Base-by-base conservation (phyloP, 2,113 vertebrate species). In the Ciconia maguari region DNA sequence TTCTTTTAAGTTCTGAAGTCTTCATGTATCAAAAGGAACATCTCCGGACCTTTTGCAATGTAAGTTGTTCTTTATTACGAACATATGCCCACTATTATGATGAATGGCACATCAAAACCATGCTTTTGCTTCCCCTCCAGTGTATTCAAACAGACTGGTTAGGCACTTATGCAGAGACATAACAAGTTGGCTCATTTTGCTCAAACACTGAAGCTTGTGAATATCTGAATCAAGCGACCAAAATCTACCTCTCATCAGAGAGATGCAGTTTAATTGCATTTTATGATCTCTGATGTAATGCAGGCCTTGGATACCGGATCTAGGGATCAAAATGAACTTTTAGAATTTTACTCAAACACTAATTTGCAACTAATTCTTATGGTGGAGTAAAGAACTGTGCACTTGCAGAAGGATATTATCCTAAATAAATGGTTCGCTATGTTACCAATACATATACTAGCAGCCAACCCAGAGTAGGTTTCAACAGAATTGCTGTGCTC, bases 381-480 rank as follows among this genome's bases (percentile, higher is more conserved):
- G 62, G 29, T 77, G 30, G 32, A 80, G 15, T 69, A 62, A 80
- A 60, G 46, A 88, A 26, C 18, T 51, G 5, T 46, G 10, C 7
- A 21, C 54, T 72, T 86, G 21, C 11, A 54, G 42, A 34, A 90
- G 21, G 27, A 27, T 44, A 38, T 69, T 62, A 83, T 36, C 19
- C 27, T 80, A 74, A 87, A 41, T 5, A 66, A 79, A n/a, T 13
- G 3, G 25, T 52, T 87, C 34, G 20, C 8, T 27, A 1, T 55
- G 8, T 46, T 83, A 52, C 36, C 44, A 62, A 20, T 20, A 66
- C 0, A 0, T 44, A 8, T 2, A 61, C 10, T 21, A 54, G 26
- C 30, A 72, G 44, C 16, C 38, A 79, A 0, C 9, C 7, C 12
- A 9, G 29, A 77, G 19, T 3, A 17, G 10, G 16, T 79, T 82